These are phyloP conservation scores for Mimumesa dahlbomi DNA, from an alignment of 2,888 invertebrate species.

Conservation along the genomic window DNA sequence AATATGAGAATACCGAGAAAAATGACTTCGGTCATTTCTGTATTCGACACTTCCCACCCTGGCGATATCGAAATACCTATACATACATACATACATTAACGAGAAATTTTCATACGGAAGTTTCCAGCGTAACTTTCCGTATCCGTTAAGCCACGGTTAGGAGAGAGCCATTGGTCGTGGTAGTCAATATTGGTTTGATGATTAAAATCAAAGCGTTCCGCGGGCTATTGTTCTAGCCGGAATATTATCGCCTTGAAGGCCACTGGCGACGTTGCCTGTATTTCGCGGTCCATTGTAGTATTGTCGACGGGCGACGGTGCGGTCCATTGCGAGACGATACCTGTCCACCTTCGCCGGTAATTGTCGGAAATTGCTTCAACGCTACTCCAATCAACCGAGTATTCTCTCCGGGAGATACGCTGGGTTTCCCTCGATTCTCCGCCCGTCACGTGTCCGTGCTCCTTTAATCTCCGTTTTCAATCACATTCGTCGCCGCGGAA, in stretches of 20 bases:
- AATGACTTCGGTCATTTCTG: no score
- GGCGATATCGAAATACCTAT: no score
- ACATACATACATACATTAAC: no score
- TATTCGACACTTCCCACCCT: no score
- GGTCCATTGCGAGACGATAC: conserved; percentile 50
- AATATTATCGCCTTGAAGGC: conserved; percentile 23
- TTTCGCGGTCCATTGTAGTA: conserved; percentile 67
- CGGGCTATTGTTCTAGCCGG: conserved; percentile 36
- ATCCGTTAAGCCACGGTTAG: no score
- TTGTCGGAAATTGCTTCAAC: conserved; percentile 75
- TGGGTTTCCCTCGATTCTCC: conserved; percentile 23
- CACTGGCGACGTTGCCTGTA: conserved; percentile 38
- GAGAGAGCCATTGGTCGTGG: neutral
- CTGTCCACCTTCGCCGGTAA: conserved; percentile 69
- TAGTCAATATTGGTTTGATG: conserved; percentile 12
- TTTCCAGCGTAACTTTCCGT: no score
- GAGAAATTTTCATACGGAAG: no score
- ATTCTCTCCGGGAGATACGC: conserved; percentile 58
- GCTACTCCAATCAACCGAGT: conserved; percentile 70
- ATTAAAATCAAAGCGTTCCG: conserved; percentile 25
- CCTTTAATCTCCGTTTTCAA: conserved; percentile 50
- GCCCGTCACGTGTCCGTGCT: neutral
- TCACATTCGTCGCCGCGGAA: conserved; percentile 13
- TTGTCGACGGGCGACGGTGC: conserved; percentile 39
- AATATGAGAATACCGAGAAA: no score